Conservation (phyloP, 1,140 invertebrate species). For the Euura lappo region DNA sequence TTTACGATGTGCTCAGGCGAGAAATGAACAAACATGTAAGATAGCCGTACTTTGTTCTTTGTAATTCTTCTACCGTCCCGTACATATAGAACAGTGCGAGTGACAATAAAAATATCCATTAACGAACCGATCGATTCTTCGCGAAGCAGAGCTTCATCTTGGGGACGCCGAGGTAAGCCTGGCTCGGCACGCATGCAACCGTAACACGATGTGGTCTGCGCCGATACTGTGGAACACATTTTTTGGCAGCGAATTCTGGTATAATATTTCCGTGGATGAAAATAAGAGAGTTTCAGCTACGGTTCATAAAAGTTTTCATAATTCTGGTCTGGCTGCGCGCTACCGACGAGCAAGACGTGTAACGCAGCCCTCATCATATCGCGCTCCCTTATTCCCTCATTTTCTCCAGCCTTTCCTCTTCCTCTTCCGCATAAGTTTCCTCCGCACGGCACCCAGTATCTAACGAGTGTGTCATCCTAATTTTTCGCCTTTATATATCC, state of each 20-base stretch:
- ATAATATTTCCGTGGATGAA: conserved; percentile 31
- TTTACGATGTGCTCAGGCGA: background rate
- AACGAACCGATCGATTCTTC: background rate
- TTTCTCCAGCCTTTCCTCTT: conserved; percentile 14
- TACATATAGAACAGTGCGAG: background rate
- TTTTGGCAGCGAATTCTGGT: conserved; percentile 23
- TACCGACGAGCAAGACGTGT: conserved; percentile 14
- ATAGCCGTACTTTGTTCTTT: too few species aligned
- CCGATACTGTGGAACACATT: conserved; percentile 9
- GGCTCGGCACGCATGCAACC: conserved; percentile 3
- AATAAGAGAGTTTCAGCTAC: conserved; percentile 15
- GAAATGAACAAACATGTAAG: background rate
- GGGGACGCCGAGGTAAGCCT: background rate
- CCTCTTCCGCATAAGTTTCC: background rate
- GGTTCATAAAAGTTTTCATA: conserved; percentile 31
- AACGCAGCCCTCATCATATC: conserved; percentile 30
- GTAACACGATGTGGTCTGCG: conserved; percentile 6
- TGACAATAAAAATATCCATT: background rate
- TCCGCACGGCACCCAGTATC: conserved; percentile 14
- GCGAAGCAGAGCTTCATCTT: background rate
- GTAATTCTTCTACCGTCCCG: too few species aligned
- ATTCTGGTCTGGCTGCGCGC: conserved; percentile 23
- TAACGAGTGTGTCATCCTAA: conserved; percentile 32
- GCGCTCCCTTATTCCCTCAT: conserved; percentile 23
- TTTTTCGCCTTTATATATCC: conserved; percentile 34